Conservation (phyloP, 2,113 vertebrate genomes). For the Anhinga anhinga region DNA sequence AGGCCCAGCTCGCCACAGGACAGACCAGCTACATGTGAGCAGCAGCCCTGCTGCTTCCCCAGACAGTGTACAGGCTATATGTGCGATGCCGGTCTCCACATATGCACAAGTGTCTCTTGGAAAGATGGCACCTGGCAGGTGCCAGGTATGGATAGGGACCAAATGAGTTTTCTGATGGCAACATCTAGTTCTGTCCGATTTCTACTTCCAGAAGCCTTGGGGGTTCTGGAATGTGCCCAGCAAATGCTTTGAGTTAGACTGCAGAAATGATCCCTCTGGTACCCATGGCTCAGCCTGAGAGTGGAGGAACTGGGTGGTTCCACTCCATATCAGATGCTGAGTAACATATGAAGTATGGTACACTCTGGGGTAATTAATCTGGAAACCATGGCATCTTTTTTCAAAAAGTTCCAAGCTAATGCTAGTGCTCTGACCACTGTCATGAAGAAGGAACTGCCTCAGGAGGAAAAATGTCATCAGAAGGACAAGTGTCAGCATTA, state of each 20-base stretch:
- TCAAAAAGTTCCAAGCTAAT: not conserved
- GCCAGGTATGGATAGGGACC: too few relatives aligned
- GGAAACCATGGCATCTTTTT: not conserved
- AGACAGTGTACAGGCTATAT: not conserved
- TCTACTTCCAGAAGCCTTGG: not conserved
- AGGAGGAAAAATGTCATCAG: not conserved
- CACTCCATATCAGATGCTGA: not conserved
- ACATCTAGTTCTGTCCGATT: not conserved
- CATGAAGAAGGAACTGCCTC: not conserved
- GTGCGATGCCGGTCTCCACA: not conserved
- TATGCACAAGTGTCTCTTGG: too few relatives aligned
- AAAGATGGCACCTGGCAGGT: not conserved
- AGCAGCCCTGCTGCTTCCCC: not conserved
- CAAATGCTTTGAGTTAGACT: not conserved
- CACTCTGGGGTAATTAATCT: not conserved
- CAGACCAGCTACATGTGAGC: not conserved
- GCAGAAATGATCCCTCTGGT: not conserved
- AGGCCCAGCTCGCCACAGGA: not conserved
- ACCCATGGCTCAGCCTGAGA: not conserved
- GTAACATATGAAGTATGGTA: fast-evolving
- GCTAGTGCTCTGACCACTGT: not conserved
- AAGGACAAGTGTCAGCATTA: not conserved
- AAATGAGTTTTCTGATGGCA: not conserved
- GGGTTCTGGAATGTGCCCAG: too few relatives aligned
- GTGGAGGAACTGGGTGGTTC: not conserved